These are phyloP conservation scores for Adelognathus sp. DNA, from an alignment of 2,888 invertebrate species.

Conservation along the genomic window DNA sequence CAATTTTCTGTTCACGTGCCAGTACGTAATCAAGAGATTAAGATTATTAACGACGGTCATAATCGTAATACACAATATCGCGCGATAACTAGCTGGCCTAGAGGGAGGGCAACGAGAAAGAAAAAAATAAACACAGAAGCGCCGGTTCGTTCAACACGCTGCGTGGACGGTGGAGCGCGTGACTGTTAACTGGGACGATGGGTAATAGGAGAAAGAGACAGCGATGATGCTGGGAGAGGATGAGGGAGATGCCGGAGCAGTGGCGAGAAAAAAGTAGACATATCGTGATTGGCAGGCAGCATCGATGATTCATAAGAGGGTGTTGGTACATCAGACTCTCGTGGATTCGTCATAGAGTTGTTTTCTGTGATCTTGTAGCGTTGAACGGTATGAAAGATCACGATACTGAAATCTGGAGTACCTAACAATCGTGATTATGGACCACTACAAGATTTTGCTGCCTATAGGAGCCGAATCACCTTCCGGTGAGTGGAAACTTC, in stretches of 20 bases:
- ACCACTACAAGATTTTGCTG: no score
- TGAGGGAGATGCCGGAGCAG: not conserved
- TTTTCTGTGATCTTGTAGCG: no score
- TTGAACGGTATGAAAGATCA: no score
- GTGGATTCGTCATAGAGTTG: not conserved
- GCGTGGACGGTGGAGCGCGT: no score
- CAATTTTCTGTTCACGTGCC: slow-evolving; percentile 57
- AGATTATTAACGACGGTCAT: slow-evolving; percentile 57
- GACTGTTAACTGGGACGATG: slow-evolving; percentile 38
- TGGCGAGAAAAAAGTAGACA: slow-evolving; percentile 10
- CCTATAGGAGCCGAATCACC: no score
- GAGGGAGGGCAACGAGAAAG: not conserved
- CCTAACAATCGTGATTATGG: no score
- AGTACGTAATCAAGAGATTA: slow-evolving; percentile 55
- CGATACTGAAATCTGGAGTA: no score
- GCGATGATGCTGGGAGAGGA: not conserved
- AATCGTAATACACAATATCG: slow-evolving; percentile 54
- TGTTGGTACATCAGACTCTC: not conserved
- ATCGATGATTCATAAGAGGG: slow-evolving; percentile 14
- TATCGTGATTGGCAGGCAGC: slow-evolving; percentile 22
- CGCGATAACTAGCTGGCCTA: slow-evolving; percentile 51
- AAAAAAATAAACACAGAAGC: slow-evolving; percentile 21
- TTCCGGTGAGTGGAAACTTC: no score
- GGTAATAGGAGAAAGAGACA: slow-evolving; percentile 8
- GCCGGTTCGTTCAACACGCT: no score